phyloP scores from a whole-genome alignment of 2,113 vertebrate genomes.

The Paradoxurus hermaphroditus region DNA sequence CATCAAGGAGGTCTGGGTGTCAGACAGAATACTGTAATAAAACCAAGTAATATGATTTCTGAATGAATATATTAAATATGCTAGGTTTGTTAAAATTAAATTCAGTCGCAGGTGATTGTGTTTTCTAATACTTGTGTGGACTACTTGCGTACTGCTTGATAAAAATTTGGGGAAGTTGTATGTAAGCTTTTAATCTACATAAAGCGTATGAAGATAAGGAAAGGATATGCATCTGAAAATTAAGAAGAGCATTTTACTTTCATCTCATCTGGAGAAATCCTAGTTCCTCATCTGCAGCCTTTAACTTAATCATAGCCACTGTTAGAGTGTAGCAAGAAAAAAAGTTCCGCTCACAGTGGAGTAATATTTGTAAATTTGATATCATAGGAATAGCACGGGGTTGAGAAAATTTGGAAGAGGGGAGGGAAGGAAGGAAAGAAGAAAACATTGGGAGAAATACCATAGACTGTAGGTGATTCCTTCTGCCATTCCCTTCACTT shows the following conservation, averaged over 20 bases:
- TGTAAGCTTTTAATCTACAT: not conserved
- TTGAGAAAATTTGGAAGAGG: not conserved
- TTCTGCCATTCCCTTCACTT: not conserved
- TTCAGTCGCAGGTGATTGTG: conserved; percentile 12
- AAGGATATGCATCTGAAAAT: not conserved
- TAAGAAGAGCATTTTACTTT: not conserved
- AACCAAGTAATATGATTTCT: conserved; percentile 31
- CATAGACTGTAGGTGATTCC: not conserved
- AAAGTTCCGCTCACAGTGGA: not conserved
- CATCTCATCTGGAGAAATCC: conserved; percentile 9
- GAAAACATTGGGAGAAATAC: not conserved
- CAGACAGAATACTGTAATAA: conserved; percentile 33
- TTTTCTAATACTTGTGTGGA: not conserved
- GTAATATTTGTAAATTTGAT: not conserved
- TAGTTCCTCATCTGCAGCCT: not conserved
- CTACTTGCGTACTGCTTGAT: conserved; percentile 30
- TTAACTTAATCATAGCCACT: not conserved
- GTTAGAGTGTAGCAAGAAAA: not conserved
- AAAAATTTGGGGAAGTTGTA: conserved; percentile 15
- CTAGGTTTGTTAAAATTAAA: conserved; percentile 27
- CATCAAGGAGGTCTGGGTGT: not conserved
- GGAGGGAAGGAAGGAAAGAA: not conserved
- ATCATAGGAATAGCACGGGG: not conserved
- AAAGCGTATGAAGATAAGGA: not conserved
- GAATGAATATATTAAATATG: conserved; percentile 10